These are phyloP conservation scores for Camelus bactrianus DNA, from an alignment of 2,113 vertebrate genomes.

Conservation along the genomic window DNA sequence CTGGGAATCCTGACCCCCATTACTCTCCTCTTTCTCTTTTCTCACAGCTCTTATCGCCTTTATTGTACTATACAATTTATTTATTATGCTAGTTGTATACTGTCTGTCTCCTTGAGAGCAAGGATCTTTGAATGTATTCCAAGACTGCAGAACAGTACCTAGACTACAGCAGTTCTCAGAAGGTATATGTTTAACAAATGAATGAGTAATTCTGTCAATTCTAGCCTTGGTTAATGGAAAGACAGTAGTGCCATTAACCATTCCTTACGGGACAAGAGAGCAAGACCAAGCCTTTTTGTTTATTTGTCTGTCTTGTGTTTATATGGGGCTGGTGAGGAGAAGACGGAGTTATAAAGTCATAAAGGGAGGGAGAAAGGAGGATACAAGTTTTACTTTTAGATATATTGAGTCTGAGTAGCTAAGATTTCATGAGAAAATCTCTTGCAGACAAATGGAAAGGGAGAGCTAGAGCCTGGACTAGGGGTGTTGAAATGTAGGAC, in stretches of 20 bases:
- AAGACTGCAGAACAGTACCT: not conserved
- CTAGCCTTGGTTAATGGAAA: not conserved
- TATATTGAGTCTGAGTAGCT: not conserved
- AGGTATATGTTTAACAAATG: not conserved
- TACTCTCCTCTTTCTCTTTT: not conserved
- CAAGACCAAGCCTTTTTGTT: not conserved
- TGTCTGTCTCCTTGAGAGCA: not conserved
- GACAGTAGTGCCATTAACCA: not conserved
- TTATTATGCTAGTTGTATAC: not conserved
- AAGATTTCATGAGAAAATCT: constrained; percentile 32
- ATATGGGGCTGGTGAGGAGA: not conserved
- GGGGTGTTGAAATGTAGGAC: not conserved
- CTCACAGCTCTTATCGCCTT: not conserved
- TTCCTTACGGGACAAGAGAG: not conserved
- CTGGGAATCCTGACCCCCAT: not conserved
- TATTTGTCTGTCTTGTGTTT: not conserved
- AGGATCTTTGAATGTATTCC: not conserved
- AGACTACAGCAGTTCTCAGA: not conserved
- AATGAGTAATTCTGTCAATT: not conserved
- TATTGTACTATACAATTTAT: not conserved
- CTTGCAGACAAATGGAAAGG: not conserved
- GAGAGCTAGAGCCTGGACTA: not conserved
- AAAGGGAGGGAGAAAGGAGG: not conserved
- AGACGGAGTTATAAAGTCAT: constrained; percentile 12
- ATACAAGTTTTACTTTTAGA: not conserved